Conservation (phyloP, 2,113 vertebrate species). For the Astur gentilis region DNA sequence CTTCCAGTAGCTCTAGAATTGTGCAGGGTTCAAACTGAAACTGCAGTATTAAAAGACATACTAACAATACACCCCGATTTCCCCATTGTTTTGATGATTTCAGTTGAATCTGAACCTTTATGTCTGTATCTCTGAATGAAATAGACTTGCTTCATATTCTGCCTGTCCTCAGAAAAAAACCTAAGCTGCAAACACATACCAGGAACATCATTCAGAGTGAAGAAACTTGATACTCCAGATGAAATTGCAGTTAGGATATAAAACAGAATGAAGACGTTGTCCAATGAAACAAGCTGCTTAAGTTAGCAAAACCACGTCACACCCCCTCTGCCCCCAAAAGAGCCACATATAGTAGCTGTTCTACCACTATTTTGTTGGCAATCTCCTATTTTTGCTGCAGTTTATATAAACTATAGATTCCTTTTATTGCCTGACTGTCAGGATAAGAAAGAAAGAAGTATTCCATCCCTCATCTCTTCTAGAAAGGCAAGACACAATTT, state of each 20-base stretch:
- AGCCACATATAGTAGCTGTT: neutral
- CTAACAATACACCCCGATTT: fast-evolving
- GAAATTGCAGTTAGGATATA: neutral
- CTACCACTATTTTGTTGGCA: neutral
- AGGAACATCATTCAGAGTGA: neutral
- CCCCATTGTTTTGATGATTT: neutral
- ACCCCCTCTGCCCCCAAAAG: neutral
- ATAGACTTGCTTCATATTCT: neutral
- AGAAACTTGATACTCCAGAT: neutral
- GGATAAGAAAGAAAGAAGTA: neutral
- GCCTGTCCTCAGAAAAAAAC: neutral
- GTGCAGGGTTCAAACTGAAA: neutral
- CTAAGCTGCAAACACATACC: neutral
- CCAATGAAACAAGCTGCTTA: neutral
- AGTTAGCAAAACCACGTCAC: neutral
- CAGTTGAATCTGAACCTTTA: neutral
- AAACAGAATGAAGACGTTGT: neutral
- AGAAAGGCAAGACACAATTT: neutral
- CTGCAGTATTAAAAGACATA: neutral
- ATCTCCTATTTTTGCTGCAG: neutral
- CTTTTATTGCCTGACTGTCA: neutral
- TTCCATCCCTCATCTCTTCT: neutral
- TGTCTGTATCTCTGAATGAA: neutral
- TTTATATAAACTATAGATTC: neutral
- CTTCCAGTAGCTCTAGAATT: neutral